Evolutionary conservation across 2,113 vertebrate genomes (phyloP).

Genomic region (Ardeotis arabs): DNA sequence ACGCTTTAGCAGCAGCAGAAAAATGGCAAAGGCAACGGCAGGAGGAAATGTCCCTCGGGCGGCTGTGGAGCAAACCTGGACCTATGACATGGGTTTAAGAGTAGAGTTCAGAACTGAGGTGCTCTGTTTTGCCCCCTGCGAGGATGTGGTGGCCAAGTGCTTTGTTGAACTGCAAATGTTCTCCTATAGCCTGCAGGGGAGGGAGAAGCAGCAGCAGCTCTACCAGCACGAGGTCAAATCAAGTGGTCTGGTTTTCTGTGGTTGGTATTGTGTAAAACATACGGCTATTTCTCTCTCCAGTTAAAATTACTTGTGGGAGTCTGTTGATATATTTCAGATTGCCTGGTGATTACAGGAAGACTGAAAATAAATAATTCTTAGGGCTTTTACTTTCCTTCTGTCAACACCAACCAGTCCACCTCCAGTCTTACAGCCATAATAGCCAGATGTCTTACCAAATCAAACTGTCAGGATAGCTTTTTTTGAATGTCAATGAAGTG

Average conservation of each 20-base stretch:
- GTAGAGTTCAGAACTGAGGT: not conserved
- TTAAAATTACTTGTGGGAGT: not conserved
- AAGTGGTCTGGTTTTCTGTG: not conserved
- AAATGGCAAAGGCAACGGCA: not conserved
- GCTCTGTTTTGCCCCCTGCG: not conserved
- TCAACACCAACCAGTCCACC: fast-evolving
- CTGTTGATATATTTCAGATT: not conserved
- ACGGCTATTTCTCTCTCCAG: not conserved
- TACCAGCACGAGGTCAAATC: not conserved
- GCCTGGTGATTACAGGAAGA: not conserved
- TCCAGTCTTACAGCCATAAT: not conserved
- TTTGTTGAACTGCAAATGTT: not conserved
- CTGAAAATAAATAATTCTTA: not conserved
- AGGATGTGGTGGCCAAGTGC: not conserved
- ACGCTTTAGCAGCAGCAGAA: not conserved
- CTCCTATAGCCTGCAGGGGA: not conserved
- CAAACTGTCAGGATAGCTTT: not conserved
- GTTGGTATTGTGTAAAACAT: fast-evolving
- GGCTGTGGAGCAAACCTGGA: not conserved
- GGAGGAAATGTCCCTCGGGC: not conserved
- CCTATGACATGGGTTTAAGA: not conserved
- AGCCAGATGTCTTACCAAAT: not conserved
- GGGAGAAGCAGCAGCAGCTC: not conserved
- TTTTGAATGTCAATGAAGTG: not conserved
- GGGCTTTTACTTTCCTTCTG: not conserved